Percentiles rank a stretch among this genome's conserved stretches.
These are phyloP conservation scores for Callimico goeldii DNA, from an alignment of 2,797 vertebrate species.

Conservation along the genomic window DNA sequence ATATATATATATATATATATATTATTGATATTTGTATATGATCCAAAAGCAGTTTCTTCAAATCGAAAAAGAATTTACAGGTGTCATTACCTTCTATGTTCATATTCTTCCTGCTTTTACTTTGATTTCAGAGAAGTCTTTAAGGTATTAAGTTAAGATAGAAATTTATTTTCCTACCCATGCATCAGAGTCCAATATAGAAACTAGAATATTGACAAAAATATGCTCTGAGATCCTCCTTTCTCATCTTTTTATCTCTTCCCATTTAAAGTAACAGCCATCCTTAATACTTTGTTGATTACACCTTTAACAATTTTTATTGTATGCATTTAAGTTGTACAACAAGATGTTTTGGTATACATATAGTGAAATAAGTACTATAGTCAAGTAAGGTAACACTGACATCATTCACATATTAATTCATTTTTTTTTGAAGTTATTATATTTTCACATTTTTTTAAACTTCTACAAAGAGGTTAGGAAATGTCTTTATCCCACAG, in stretches of 20 bases:
- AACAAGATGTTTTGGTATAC: background rate
- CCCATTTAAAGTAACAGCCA: background rate
- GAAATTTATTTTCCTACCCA: background rate
- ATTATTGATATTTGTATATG: background rate
- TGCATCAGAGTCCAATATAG: accelerated
- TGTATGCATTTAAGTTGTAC: background rate
- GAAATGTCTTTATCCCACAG: background rate
- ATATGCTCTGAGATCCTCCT: background rate
- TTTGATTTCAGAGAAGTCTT: background rate
- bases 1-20: background rate
- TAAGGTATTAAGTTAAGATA: background rate
- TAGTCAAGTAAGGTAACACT: background rate
- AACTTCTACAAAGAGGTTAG: background rate
- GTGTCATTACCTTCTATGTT: background rate
- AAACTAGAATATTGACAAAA: background rate
- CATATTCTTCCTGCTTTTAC: background rate
- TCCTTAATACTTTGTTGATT: background rate
- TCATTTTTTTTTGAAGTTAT: background rate
- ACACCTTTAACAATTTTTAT: background rate
- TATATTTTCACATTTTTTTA: background rate
- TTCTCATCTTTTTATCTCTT: background rate
- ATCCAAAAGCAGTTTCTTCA: background rate
- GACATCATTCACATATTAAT: background rate
- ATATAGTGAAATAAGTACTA: background rate
- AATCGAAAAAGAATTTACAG: background rate